phyloP scores from a whole-genome alignment of 37 sponge, comb jelly and placozoan genomes.

The Agelas oroides region DNA sequence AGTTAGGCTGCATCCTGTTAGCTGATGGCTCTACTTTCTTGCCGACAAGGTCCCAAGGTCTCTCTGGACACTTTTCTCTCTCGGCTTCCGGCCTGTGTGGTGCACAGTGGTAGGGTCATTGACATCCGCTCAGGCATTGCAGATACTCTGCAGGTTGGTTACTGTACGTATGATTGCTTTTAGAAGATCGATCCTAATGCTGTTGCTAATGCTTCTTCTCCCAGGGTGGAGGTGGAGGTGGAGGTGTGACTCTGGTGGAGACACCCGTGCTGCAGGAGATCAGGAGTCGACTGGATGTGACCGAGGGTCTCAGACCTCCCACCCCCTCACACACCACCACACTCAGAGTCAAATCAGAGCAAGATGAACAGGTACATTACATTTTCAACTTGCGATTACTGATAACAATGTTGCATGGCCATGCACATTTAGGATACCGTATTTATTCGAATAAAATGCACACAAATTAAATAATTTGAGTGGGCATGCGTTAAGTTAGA shows the following conservation, averaged over 20 bases:
- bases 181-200: too few relatives aligned
- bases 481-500: too few relatives aligned
- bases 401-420: too few relatives aligned
- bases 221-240: slow-evolving; percentile 15
- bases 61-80: slow-evolving; percentile 79
- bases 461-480: too few relatives aligned
- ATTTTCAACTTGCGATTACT: too few relatives aligned
- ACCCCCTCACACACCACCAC: slow-evolving; percentile 60
- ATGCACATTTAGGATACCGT: too few relatives aligned
- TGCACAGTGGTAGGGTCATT: slow-evolving; percentile 83
- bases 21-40: neutral
- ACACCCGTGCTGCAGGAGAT: slow-evolving; percentile 73
- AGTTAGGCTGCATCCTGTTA: too few relatives aligned
- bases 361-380: slow-evolving; percentile 50
- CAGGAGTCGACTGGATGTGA: slow-evolving; percentile 25
- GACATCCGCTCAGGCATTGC: slow-evolving; percentile 83
- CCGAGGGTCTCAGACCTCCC: slow-evolving; percentile 11
- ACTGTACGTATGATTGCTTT: too few relatives aligned
- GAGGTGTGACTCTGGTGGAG: slow-evolving; percentile 59
- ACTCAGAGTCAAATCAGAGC: slow-evolving; percentile 74
- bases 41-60: slow-evolving; percentile 5
- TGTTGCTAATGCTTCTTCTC: neutral
- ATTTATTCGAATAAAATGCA: too few relatives aligned
- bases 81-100: slow-evolving; percentile 79
- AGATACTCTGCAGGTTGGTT: slow-evolving; percentile 37